A percentile compares a stretch with the other conserved stretches of the same genome.
phyloP scores from a whole-genome alignment of 2,113 vertebrate genomes.

The Syrmaticus mikado region DNA sequence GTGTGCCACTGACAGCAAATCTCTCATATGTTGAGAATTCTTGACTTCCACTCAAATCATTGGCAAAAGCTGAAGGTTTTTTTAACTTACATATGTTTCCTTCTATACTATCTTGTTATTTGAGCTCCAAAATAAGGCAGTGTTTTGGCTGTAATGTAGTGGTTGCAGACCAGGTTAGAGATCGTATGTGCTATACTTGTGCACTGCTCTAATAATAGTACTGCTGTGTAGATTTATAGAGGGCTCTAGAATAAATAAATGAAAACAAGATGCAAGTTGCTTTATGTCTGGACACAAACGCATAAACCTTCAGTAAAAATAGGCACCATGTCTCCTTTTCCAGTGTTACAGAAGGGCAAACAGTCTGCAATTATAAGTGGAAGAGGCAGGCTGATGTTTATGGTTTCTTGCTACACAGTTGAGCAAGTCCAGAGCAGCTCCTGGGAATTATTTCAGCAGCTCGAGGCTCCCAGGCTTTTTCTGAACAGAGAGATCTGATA shows the following conservation, averaged over 20 bases:
- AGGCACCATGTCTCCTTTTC: neutral
- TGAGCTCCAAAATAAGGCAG: neutral
- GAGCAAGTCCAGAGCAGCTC: neutral
- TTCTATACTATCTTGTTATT: neutral
- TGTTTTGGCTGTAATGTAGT: neutral
- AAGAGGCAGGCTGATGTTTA: neutral
- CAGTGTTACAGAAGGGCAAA: neutral
- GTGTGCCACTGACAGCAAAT: neutral
- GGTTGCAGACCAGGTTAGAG: neutral
- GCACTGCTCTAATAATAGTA: neutral
- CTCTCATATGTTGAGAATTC: neutral
- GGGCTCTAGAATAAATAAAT: neutral
- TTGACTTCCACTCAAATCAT: neutral
- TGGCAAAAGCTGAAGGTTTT: neutral
- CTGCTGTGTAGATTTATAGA: neutral
- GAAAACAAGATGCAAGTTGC: neutral
- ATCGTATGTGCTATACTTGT: neutral
- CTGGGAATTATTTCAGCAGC: neutral
- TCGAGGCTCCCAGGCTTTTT: neutral
- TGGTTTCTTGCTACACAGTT: neutral
- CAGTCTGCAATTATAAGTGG: neutral
- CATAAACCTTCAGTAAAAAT: neutral
- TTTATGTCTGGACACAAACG: neutral
- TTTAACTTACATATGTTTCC: neutral
- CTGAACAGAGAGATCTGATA: neutral